Conservation (phyloP, 2,113 vertebrate genomes). For the Antechinus stuartii region DNA sequence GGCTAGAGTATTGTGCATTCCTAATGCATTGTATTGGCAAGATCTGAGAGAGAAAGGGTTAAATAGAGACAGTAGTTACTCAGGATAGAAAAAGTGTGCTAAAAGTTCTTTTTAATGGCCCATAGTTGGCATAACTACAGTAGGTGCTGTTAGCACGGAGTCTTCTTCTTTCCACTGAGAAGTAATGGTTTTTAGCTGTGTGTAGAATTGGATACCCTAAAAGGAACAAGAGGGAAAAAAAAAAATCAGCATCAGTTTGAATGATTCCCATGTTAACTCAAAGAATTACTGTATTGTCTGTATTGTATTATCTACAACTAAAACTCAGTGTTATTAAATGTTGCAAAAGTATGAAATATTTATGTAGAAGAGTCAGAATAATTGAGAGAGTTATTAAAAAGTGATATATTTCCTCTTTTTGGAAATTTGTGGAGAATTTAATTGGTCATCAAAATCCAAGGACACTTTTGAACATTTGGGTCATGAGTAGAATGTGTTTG, state of each 20-base stretch:
- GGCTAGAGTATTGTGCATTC: conserved; percentile 58
- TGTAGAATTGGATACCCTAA: conserved; percentile 97
- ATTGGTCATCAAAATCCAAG: not conserved
- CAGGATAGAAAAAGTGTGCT: conserved; percentile 54
- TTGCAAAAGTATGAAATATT: not conserved
- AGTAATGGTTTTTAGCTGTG: conserved; percentile 96
- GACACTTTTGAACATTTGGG: too few relatives aligned
- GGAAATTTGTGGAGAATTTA: not conserved
- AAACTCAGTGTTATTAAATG: conserved; percentile 8
- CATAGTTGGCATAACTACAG: conserved; percentile 98
- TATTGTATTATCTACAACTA: conserved; percentile 1
- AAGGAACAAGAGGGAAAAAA: not conserved
- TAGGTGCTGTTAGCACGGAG: conserved; percentile 90
- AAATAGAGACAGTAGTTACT: conserved; percentile 55
- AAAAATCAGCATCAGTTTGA: conserved; percentile 14
- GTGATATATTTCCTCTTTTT: not conserved
- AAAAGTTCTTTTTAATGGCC: conserved; percentile 87
- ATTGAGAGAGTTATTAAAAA: not conserved
- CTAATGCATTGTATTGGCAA: conserved; percentile 60
- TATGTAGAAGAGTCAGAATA: not conserved
- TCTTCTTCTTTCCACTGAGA: conserved; percentile 99
- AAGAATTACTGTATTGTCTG: not conserved
- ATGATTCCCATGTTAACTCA: not conserved
- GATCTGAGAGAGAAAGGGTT: conserved; percentile 47
- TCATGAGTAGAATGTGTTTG: not conserved